A percentile compares a stretch with the other conserved stretches of the same genome.
Conservation (phyloP, 1,140 invertebrate species). For the Intoshia linei region DNA sequence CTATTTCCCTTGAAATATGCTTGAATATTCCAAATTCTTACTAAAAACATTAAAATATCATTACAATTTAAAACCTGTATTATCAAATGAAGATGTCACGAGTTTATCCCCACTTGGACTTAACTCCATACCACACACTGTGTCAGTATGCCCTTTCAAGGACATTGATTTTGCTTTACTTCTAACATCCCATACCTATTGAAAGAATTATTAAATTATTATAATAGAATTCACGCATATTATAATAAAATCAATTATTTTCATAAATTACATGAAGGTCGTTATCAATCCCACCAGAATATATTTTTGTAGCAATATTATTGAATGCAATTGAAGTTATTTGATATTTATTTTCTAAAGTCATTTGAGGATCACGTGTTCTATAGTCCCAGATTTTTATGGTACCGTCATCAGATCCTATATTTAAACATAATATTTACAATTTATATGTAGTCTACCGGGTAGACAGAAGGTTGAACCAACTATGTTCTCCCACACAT, state of each 20-base stretch:
- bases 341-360: constrained; percentile 44
- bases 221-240: not conserved
- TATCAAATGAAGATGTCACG: constrained; percentile 84
- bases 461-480: too few relatives aligned
- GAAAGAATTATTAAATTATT: constrained; percentile 1
- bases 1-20: constrained; percentile 46
- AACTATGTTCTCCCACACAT: too few relatives aligned
- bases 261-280: constrained; percentile 41
- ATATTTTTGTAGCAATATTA: constrained; percentile 59
- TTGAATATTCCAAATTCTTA: constrained; percentile 35
- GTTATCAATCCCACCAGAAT: constrained; percentile 76
- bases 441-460: too few relatives aligned
- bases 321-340: constrained; percentile 69
- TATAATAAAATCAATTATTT: not conserved
- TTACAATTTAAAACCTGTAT: constrained; percentile 28
- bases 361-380: too few relatives aligned
- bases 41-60: constrained; percentile 9
- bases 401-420: too few relatives aligned
- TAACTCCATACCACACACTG: constrained; percentile 56
- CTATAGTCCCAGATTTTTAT: too few relatives aligned
- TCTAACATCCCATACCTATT: constrained; percentile 57
- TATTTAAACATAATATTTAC: too few relatives aligned
- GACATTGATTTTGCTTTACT: constrained; percentile 53
- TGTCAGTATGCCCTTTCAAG: constrained; percentile 58
- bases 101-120: constrained; percentile 71